These are phyloP conservation scores for Drosophila niveifrons DNA, from an alignment of 2,888 invertebrate genomes.

Conservation along the genomic window DNA sequence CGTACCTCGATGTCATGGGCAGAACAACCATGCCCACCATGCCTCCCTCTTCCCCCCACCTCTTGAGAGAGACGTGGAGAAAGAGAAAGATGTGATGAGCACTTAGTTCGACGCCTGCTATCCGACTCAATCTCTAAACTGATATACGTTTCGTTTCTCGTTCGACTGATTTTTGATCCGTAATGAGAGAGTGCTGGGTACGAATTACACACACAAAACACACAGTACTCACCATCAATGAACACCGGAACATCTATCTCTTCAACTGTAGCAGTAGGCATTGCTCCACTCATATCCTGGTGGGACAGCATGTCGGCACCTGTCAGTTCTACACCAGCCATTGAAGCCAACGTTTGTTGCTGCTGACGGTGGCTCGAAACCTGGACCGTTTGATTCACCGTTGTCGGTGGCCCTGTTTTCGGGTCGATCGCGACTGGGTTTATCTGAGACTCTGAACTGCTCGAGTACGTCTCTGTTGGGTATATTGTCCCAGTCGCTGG, in stretches of 20 bases:
- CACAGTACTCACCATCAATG: conserved; percentile 85
- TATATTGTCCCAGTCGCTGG: conserved; percentile 63
- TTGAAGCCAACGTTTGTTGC: conserved; percentile 73
- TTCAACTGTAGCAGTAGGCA: conserved; percentile 85
- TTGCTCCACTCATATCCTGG: conserved; percentile 84
- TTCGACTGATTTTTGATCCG: conserved; percentile 51
- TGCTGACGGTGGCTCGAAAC: conserved; percentile 55
- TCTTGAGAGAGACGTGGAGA: background rate
- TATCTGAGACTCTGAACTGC: conserved; percentile 28
- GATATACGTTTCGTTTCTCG: conserved; percentile 46
- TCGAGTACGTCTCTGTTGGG: conserved; percentile 43
- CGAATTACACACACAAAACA: conserved; percentile 77
- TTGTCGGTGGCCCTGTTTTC: conserved; percentile 52
- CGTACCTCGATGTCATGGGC: conserved; percentile 79
- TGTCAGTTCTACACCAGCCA: conserved; percentile 84
- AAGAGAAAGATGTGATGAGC: conserved; percentile 5
- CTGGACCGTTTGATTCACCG: conserved; percentile 72
- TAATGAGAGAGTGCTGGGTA: conserved; percentile 80
- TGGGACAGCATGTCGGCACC: conserved; percentile 78
- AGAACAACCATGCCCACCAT: conserved; percentile 36
- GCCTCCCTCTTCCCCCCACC: background rate
- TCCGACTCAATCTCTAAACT: conserved; percentile 77
- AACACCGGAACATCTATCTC: conserved; percentile 85
- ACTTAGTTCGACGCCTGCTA: conserved; percentile 64
- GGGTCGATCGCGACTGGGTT: conserved; percentile 47